Percentiles rank a stretch among this genome's conserved stretches.
Conservation (phyloP, 2,113 vertebrate genomes). For the Carollia perspicillata region DNA sequence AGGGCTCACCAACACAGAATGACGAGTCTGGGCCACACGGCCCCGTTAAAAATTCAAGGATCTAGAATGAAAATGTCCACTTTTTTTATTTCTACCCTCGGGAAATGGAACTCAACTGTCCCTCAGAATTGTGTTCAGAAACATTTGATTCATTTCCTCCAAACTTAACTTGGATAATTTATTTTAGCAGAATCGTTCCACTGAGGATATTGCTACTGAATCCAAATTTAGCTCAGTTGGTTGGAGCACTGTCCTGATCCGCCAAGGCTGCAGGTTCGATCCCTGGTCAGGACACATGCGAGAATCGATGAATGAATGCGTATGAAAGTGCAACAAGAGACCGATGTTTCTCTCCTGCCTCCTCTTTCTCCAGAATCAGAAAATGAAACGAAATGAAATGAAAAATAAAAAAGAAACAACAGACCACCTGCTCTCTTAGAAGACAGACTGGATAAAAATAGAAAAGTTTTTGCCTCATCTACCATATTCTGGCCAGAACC, state of each 20-base stretch:
- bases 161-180: neutral
- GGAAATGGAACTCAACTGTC: conserved; percentile 35
- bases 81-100: neutral
- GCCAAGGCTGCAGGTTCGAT: too few relatives aligned
- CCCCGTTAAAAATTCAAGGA: neutral
- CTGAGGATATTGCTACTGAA: neutral
- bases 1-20: neutral
- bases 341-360: too few relatives aligned
- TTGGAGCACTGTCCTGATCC: too few relatives aligned
- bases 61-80: neutral
- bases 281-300: too few relatives aligned
- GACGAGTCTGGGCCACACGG: neutral
- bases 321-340: too few relatives aligned
- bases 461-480: neutral
- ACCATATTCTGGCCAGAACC: neutral
- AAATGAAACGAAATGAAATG: neutral
- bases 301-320: too few relatives aligned
- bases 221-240: neutral
- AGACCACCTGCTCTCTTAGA: neutral
- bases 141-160: conserved; percentile 55
- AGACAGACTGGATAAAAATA: neutral
- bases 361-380: too few relatives aligned
- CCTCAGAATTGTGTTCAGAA: conserved; percentile 31
- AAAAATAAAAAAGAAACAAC: neutral
- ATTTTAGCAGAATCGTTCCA: conserved; percentile 11